Evolutionary conservation across 2,113 vertebrate genomes (phyloP).

Genomic region (Xenus cinereus): DNA sequence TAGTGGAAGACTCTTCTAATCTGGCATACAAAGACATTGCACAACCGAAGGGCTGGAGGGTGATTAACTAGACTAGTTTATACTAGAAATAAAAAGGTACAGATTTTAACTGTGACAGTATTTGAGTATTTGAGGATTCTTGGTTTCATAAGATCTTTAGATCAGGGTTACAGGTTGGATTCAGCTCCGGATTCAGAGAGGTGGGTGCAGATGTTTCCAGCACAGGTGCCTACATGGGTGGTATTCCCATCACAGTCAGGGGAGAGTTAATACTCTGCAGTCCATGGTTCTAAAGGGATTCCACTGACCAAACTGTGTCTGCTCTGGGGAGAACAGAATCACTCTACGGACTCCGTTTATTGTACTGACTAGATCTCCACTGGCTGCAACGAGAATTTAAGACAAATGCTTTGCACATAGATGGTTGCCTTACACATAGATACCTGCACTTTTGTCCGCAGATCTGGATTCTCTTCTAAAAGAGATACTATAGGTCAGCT

Average conservation of each 20-base stretch:
- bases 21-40: background rate
- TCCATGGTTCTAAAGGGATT: background rate
- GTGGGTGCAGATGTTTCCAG: background rate
- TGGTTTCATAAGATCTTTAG: background rate
- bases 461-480: background rate
- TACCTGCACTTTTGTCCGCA: background rate
- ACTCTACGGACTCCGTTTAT: rapidly evolving
- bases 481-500: background rate
- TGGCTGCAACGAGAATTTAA: background rate
- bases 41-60: background rate
- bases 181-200: background rate
- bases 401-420: background rate
- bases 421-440: background rate
- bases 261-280: background rate
- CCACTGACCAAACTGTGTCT: background rate
- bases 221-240: background rate
- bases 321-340: background rate
- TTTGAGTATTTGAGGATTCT: background rate
- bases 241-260: background rate
- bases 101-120: background rate
- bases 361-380: background rate
- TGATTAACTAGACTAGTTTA: background rate
- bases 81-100: background rate
- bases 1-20: background rate
- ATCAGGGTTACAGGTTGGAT: background rate